phyloP scores from a whole-genome alignment of 2,797 vertebrate species.

The Peromyscus nudipes region DNA sequence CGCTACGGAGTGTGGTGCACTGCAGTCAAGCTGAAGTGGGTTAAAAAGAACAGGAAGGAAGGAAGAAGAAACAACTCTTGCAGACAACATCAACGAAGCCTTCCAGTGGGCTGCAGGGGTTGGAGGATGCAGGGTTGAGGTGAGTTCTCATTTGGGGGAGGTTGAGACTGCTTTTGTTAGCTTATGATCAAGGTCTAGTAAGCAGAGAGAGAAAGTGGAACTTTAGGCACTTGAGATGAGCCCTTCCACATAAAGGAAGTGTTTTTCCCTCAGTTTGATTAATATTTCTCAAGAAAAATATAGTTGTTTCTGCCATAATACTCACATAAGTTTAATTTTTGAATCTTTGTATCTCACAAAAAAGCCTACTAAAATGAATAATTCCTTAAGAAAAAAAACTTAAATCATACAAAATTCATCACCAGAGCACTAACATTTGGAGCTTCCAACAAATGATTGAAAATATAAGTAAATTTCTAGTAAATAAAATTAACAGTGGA shows the following conservation, averaged over 20 bases:
- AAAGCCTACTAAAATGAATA: conserved; percentile 25
- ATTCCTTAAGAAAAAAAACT: not conserved
- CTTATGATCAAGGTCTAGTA: not conserved
- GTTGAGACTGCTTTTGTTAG: not conserved
- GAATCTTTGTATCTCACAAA: not conserved
- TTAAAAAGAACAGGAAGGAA: not conserved
- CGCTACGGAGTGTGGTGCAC: not conserved
- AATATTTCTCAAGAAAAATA: conserved; percentile 10
- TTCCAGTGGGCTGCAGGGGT: not conserved
- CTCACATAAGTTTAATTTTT: not conserved
- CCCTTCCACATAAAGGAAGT: not conserved
- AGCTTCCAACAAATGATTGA: not conserved
- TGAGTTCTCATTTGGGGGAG: not conserved
- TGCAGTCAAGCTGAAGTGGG: not conserved
- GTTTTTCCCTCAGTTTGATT: not conserved
- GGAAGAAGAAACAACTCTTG: not conserved
- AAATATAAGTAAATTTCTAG: not conserved
- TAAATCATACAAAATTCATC: not conserved
- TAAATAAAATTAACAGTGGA: not conserved
- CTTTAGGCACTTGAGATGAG: not conserved
- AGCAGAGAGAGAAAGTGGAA: not conserved
- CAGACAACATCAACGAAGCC: not conserved
- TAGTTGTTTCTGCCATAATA: not conserved
- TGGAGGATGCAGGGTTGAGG: not conserved
- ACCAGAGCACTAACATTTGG: not conserved